Evolutionary conservation across 2,113 vertebrate species (phyloP).

Genomic region (Stictonetta naevosa): DNA sequence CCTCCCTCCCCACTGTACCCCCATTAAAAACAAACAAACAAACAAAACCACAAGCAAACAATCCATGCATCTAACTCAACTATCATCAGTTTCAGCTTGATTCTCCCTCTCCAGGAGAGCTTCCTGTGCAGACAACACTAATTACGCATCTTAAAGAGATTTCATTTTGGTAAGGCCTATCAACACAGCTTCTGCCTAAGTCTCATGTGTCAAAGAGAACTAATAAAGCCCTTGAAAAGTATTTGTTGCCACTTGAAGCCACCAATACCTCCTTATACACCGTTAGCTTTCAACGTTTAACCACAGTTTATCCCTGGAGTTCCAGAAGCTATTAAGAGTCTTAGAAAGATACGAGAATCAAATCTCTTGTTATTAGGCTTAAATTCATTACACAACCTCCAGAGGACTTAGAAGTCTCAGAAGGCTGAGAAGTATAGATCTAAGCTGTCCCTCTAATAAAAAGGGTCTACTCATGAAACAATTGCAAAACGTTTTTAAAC

Average conservation of each 20-base stretch:
- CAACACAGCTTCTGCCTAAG: neutral
- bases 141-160: neutral
- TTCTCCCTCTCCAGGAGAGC: neutral
- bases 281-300: neutral
- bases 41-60: neutral
- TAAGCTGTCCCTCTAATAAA: neutral
- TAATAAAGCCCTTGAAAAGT: neutral
- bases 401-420: neutral
- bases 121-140: neutral
- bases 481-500: neutral
- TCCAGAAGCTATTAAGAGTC: neutral
- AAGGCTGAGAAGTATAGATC: neutral
- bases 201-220: neutral
- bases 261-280: neutral
- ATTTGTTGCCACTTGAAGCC: neutral
- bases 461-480: neutral
- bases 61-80: neutral
- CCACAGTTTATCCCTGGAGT: neutral
- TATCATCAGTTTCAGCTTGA: neutral
- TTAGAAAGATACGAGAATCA: neutral
- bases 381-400: neutral
- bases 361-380: neutral
- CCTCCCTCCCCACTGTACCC: neutral
- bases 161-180: neutral
- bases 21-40: neutral